Conservation (phyloP, 92 coral and sea anemone genomes). For the Galaxea fascicularis region DNA sequence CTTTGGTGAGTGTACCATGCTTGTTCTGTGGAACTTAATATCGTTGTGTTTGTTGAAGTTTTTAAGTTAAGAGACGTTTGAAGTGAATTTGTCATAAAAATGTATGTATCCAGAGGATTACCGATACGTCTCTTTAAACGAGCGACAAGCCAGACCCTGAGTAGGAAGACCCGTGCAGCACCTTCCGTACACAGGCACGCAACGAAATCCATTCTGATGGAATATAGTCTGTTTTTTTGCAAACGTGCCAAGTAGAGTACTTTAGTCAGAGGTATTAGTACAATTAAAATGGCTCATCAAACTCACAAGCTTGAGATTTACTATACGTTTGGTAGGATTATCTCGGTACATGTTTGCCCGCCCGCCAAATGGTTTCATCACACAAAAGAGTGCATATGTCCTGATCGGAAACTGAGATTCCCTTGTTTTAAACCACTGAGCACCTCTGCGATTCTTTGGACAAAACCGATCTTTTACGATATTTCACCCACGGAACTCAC, state of each 20-base stretch:
- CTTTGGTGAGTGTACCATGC: conserved; percentile 25
- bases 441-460: not conserved
- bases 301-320: conserved; percentile 10
- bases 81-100: not conserved
- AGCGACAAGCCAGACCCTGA: not conserved
- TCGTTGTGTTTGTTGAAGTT: not conserved
- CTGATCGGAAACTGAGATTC: not conserved
- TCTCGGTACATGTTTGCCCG: not conserved
- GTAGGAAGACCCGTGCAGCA: not conserved
- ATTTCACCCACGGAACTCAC: not conserved
- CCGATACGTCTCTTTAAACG: not conserved
- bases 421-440: not conserved
- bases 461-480: conserved; percentile 13
- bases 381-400: not conserved
- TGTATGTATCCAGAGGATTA: not conserved
- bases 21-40: not conserved
- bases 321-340: not conserved
- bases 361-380: not conserved
- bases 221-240: not conserved
- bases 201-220: not conserved
- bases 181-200: conserved; percentile 14
- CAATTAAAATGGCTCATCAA: not conserved
- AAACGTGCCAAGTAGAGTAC: conserved; percentile 26
- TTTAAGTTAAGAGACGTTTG: not conserved
- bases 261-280: not conserved